Evolutionary conservation across 1,140 invertebrate genomes (phyloP), one percentile per base, ranked within the genome.

Genomic region (Megalopta genalis): DNA sequence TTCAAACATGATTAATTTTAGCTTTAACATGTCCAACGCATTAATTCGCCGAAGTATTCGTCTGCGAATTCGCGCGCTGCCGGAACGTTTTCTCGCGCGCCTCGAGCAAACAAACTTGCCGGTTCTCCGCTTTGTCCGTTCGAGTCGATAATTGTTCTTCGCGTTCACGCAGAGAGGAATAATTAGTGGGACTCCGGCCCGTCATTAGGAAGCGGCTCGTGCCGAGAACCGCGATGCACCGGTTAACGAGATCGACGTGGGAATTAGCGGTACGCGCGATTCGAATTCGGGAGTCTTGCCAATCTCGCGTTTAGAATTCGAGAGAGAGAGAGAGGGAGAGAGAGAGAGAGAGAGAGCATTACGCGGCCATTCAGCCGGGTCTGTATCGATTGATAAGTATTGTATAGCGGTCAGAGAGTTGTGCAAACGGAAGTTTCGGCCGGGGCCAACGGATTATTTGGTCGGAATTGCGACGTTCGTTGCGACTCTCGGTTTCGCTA

Each of bases 251-350:
- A 71, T 76, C 78, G 68, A 70, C 67, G 82, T 65, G 75, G 23
- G 74, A 84, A 84, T 84, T 84, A 82, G 75, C 59, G 59, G 77
- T 52, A 69, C 21, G 75, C 52, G 49, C 57, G 54, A 82, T 79
- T 83, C 69, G 75, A 77, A 83, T 83, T 84, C 57, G 75, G 75
- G 75, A 75, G 39, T 25, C 54, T 75, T 75, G 77, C 82, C 75
- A 84, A 83, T 84, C 49, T n/a, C 75, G 67, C 67, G 27, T 77
- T 46, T 71, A 71, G 75, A 77, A 77, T 71, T 77, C 68, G 63
- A 71, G 67, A 9, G 42, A 14, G 42, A 0, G 9, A 0, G 39
- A 10, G 32, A 32, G 63, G 71, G 67, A 14, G 9, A 2, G 42
- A 9, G 7, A 7, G 39, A 10, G 39, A 10, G 39, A 42, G 39